Evolutionary conservation across 1,140 invertebrate genomes (phyloP).

Genomic region (Ips nitidus): DNA sequence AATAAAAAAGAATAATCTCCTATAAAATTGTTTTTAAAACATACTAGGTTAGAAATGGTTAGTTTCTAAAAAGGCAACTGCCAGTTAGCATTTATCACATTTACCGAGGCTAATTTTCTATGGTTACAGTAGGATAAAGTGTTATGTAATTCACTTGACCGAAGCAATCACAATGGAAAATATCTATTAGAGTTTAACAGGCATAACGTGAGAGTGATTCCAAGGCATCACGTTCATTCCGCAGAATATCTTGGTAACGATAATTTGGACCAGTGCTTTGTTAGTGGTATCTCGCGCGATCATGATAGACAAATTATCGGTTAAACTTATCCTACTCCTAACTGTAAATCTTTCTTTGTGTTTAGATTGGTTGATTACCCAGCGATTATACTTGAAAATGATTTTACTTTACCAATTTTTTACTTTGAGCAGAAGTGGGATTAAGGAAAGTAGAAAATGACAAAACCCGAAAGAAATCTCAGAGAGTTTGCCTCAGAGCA

Average conservation of each 20-base stretch:
- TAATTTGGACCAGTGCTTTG: slow-evolving; percentile 14
- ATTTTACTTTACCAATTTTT: background rate
- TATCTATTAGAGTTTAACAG: slow-evolving; percentile 10
- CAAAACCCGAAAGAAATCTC: too few relatives aligned
- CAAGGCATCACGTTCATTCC: slow-evolving; percentile 3
- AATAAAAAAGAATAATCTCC: too few relatives aligned
- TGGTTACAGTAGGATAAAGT: too few relatives aligned
- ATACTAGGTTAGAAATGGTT: too few relatives aligned
- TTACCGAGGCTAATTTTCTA: too few relatives aligned
- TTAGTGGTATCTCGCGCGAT: slow-evolving; percentile 10
- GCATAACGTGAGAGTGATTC: slow-evolving; percentile 10
- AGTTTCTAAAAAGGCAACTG: too few relatives aligned
- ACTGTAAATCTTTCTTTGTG: slow-evolving; percentile 22
- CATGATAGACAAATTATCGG: slow-evolving; percentile 21
- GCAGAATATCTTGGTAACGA: background rate
- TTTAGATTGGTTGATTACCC: slow-evolving; percentile 11
- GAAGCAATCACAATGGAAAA: background rate
- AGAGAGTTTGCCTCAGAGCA: too few relatives aligned
- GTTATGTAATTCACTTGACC: too few relatives aligned
- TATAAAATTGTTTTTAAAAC: too few relatives aligned
- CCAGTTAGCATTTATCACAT: too few relatives aligned
- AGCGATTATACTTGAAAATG: slow-evolving; percentile 18
- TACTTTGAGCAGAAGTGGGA: too few relatives aligned
- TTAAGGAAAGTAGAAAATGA: too few relatives aligned
- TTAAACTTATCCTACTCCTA: background rate